phyloP scores from a whole-genome alignment of 2,113 vertebrate species.

The Pseudonaja textilis region DNA sequence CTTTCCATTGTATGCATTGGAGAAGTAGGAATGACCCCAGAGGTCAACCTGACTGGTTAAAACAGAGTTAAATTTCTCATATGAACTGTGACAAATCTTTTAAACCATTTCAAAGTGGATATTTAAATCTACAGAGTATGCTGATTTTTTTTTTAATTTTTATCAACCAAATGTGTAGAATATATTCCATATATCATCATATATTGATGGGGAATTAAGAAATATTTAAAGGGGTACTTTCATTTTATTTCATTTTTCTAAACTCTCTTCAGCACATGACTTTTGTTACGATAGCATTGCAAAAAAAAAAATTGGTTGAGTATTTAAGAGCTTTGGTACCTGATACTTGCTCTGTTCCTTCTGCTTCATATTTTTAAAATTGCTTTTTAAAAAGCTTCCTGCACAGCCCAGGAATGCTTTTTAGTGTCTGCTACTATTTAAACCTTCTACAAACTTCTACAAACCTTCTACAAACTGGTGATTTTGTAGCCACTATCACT shows the following conservation, averaged over 20 bases:
- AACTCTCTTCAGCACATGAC: not conserved
- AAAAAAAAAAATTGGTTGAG: not conserved
- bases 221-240: not conserved
- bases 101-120: not conserved
- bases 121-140: not conserved
- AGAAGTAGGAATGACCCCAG: not conserved
- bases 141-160: not conserved
- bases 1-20: not conserved
- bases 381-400: not conserved
- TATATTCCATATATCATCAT: not conserved
- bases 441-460: not conserved
- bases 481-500: not conserved
- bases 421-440: not conserved
- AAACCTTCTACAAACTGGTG: not conserved
- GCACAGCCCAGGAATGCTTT: not conserved
- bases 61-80: not conserved
- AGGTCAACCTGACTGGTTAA: not conserved
- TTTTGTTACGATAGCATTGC: not conserved
- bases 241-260: not conserved
- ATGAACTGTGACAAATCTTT: not conserved
- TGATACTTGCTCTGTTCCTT: not conserved
- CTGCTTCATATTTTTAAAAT: not conserved
- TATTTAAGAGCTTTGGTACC: not conserved
- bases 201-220: not conserved
- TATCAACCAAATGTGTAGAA: not conserved